Conservation (phyloP, 2,113 vertebrate species). For the Neotragus moschatus region DNA sequence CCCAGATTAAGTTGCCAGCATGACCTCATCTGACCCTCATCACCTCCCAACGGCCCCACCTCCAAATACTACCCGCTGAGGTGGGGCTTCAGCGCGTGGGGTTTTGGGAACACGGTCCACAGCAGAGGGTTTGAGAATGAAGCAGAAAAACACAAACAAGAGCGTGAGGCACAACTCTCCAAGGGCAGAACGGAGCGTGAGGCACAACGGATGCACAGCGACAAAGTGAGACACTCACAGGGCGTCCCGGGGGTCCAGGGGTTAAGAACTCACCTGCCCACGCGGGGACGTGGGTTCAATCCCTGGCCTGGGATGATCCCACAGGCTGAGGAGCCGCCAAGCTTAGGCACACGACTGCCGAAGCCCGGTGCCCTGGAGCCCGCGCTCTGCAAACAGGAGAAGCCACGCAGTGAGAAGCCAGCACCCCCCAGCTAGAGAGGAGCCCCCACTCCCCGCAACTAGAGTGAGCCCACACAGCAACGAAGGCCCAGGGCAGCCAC, state of each 20-base stretch:
- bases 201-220: accelerated
- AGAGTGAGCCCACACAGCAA: not conserved
- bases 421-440: not conserved
- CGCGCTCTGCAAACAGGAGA: not conserved
- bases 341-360: accelerated
- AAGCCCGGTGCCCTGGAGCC: not conserved
- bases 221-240: not conserved
- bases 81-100: not conserved
- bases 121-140: not conserved
- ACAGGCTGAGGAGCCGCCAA: not conserved
- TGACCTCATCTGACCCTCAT: not conserved
- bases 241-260: not conserved
- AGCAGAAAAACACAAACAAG: not conserved
- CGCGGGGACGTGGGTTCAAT: accelerated
- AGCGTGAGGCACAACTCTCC: accelerated
- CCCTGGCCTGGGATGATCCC: not conserved
- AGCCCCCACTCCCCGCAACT: not conserved
- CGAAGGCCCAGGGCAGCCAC: not conserved
- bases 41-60: not conserved
- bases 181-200: not conserved
- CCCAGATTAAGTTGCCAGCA: not conserved
- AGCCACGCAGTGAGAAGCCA: not conserved
- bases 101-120: not conserved
- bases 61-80: not conserved
- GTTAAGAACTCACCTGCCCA: not conserved